A percentile compares a stretch with the other conserved stretches of the same genome.
These are phyloP conservation scores for Dioctria linearis DNA, from an alignment of 2,888 invertebrate genomes.

Conservation along the genomic window DNA sequence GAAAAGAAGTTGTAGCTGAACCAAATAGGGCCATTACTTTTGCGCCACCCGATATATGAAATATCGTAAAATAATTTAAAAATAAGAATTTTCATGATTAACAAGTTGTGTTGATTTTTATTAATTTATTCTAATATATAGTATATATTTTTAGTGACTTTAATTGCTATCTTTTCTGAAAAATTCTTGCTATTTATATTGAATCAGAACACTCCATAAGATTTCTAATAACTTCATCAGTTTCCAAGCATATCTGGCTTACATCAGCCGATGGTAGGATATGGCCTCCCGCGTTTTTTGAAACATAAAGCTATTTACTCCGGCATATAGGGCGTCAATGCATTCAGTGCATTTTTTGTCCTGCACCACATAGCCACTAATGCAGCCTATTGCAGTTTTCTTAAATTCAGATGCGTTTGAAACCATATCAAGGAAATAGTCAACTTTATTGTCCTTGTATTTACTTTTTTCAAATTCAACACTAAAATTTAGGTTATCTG, in stretches of 20 bases:
- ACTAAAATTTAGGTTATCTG: neutral
- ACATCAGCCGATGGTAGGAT: neutral
- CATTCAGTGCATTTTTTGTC: neutral
- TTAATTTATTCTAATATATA: no score
- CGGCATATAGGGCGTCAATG: neutral
- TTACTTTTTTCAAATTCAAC: neutral
- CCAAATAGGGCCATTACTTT: no score
- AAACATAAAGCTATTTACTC: neutral
- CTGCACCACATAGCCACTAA: neutral
- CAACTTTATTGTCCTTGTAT: neutral
- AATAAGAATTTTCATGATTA: no score
- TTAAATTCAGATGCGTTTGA: neutral
- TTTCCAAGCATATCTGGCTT: neutral
- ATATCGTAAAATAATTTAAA: no score
- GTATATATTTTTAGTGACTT: no score
- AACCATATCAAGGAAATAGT: rapidly evolving
- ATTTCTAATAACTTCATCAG: neutral
- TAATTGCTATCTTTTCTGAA: neutral
- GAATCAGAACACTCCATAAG: neutral
- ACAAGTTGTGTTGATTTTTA: no score
- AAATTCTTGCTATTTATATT: no score
- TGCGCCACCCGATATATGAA: no score
- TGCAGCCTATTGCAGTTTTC: neutral
- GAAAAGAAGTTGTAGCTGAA: no score
- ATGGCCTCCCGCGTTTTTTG: neutral